phyloP scores from a whole-genome alignment of 2,888 invertebrate species.

The Heliothis peltigera region DNA sequence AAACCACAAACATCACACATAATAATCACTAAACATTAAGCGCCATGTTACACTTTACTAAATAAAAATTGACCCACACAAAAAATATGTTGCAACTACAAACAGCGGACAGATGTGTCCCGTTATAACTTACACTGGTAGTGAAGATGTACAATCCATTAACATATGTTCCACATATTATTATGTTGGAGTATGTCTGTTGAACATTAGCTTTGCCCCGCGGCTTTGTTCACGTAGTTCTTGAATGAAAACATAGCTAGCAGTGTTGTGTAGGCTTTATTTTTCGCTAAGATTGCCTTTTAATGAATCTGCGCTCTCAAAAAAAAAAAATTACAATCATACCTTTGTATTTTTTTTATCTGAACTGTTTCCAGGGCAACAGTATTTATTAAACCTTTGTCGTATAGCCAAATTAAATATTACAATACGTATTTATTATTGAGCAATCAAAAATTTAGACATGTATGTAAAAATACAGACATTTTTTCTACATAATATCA shows the following conservation, averaged over 20 bases:
- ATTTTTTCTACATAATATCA: too few species aligned
- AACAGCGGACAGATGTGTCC: constrained; percentile 54
- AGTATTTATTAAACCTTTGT: too few species aligned
- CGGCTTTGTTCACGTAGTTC: not conserved
- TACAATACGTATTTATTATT: too few species aligned
- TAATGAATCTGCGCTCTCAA: too few species aligned
- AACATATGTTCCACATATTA: constrained; percentile 47
- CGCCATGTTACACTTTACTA: constrained; percentile 1
- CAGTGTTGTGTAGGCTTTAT: too few species aligned
- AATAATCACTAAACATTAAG: not conserved
- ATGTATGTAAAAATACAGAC: too few species aligned
- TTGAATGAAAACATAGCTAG: not conserved
- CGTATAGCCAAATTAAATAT: too few species aligned
- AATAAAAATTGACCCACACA: constrained; percentile 9
- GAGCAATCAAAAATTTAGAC: too few species aligned
- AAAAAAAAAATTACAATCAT: too few species aligned
- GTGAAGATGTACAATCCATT: constrained; percentile 51
- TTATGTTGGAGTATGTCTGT: constrained; percentile 31
- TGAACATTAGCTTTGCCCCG: constrained; percentile 39
- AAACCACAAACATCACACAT: not conserved
- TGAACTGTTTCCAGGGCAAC: too few species aligned
- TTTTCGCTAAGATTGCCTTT: too few species aligned
- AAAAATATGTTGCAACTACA: constrained; percentile 9
- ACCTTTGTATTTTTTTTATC: too few species aligned
- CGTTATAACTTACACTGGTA: constrained; percentile 48